Conservation (phyloP, 2,113 vertebrate species). For the Sorex fumeus region DNA sequence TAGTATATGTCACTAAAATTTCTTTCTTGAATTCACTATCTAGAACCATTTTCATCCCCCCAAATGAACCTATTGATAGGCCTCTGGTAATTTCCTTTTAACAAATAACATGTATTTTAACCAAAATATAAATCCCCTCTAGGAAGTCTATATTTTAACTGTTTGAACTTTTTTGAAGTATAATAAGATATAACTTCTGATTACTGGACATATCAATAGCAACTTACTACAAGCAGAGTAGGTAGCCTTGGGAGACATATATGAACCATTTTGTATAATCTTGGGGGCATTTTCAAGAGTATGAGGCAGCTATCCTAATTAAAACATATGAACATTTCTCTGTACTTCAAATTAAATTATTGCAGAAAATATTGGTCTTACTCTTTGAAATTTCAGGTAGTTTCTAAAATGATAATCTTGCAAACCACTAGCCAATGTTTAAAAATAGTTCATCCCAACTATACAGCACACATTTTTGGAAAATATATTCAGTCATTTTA, state of each 20-base stretch:
- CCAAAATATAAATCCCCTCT: neutral
- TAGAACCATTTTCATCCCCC: neutral
- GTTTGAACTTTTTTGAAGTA: neutral
- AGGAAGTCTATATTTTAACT: neutral
- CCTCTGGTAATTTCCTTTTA: neutral
- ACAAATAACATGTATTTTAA: neutral
- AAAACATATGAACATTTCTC: neutral
- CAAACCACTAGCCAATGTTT: neutral
- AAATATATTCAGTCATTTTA: neutral
- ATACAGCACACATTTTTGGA: constrained; percentile 33
- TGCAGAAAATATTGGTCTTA: neutral
- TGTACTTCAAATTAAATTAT: constrained; percentile 17
- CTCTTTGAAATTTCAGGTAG: neutral
- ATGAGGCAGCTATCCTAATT: neutral
- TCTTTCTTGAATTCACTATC: neutral
- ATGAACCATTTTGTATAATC: neutral
- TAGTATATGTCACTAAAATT: neutral
- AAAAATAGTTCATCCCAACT: neutral
- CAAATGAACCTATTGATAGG: neutral
- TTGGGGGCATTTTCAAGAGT: too few species aligned
- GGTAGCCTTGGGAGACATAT: neutral
- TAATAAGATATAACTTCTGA: neutral
- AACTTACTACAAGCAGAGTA: neutral
- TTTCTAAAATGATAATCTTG: neutral
- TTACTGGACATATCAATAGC: neutral